These are phyloP conservation scores for Pluvialis apricaria DNA, from an alignment of 2,113 vertebrate species.

Conservation along the genomic window DNA sequence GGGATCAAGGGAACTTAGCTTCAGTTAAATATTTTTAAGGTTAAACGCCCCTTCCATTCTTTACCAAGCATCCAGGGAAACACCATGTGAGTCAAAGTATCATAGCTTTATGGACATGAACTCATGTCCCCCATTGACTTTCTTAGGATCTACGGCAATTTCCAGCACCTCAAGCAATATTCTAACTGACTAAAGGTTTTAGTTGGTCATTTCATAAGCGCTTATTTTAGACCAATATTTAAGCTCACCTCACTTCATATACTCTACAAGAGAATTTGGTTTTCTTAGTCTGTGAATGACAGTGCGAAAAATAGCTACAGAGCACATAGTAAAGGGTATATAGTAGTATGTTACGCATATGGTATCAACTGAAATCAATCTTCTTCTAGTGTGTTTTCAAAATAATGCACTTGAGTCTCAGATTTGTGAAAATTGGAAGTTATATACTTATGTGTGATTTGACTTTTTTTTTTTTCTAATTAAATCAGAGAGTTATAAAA, in stretches of 20 bases:
- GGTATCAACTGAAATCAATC: background rate
- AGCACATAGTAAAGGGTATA: background rate
- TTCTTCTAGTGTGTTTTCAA: background rate
- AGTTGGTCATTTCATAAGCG: background rate
- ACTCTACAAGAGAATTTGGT: background rate
- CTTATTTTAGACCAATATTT: background rate
- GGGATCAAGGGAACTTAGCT: background rate
- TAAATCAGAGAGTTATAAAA: background rate
- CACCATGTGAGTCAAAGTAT: fast-evolving
- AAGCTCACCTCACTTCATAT: background rate
- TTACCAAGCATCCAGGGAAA: background rate
- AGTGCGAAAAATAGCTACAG: background rate
- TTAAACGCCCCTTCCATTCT: background rate
- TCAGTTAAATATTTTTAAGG: background rate
- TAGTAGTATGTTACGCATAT: background rate
- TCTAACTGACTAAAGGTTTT: background rate
- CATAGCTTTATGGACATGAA: background rate
- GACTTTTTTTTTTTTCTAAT: too few species aligned
- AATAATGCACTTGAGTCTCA: background rate
- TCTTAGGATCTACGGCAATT: background rate
- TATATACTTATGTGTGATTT: too few species aligned
- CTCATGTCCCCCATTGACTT: background rate
- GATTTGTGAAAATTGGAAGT: too few species aligned
- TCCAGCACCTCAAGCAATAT: background rate
- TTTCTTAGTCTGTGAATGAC: background rate